Percentiles rank a stretch among this genome's conserved stretches.
phyloP scores from a whole-genome alignment of 2,888 invertebrate species.

The Temnothorax ravouxi region DNA sequence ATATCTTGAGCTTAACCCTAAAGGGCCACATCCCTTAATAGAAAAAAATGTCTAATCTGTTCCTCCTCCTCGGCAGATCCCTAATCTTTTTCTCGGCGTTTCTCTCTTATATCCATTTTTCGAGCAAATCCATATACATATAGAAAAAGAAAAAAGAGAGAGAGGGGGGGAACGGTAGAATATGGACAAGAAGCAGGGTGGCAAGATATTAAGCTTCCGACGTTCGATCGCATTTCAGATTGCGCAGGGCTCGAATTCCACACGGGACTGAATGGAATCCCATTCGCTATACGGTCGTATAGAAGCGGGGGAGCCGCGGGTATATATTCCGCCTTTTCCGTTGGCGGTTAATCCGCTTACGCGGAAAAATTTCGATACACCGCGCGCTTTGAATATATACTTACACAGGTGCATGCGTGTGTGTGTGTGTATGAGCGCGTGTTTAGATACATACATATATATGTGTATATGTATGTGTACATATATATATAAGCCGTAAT shows the following conservation, averaged over 20 bases:
- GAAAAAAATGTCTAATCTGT: constrained; percentile 33
- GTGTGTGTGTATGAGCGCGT: neutral
- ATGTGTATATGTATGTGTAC: neutral
- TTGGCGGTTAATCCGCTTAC: constrained; percentile 78
- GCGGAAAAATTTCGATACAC: constrained; percentile 78
- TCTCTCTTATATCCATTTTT: constrained; percentile 56
- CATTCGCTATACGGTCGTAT: constrained; percentile 66
- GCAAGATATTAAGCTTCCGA: constrained; percentile 74
- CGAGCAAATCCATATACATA: constrained; percentile 28
- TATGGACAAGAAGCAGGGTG: constrained; percentile 51
- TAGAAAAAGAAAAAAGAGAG: neutral
- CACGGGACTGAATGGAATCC: constrained; percentile 77
- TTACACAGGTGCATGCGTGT: neutral
- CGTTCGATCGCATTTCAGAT: constrained; percentile 80
- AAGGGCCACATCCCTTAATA: neutral
- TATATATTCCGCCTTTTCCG: constrained; percentile 68
- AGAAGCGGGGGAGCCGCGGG: constrained; percentile 39
- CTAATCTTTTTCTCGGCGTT: constrained; percentile 17
- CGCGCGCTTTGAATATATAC: constrained; percentile 55
- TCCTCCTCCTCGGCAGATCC: constrained; percentile 4
- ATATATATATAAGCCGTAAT: constrained; percentile 35
- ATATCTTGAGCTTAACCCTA: neutral
- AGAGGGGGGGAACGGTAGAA: neutral
- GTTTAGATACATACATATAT: neutral
- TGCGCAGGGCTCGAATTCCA: constrained; percentile 75